Percentiles rank a stretch among this genome's conserved stretches.
phyloP scores from a whole-genome alignment of 2,797 vertebrate species.

The Rhinella marina region DNA sequence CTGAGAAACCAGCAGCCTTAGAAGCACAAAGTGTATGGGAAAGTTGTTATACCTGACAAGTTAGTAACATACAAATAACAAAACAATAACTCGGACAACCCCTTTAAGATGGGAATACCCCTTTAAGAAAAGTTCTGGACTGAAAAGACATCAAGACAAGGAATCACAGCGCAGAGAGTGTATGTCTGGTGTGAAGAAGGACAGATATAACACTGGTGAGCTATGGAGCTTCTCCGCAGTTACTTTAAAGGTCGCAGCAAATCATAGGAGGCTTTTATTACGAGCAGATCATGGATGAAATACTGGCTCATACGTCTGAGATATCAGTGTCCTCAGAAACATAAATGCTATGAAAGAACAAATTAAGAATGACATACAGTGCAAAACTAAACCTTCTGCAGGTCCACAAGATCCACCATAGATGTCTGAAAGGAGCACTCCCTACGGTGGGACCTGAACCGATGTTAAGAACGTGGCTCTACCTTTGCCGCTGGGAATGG shows the following conservation, averaged over 20 bases:
- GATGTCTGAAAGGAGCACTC: no score
- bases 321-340: background rate
- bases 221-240: background rate
- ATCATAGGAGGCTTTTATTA: constrained; percentile 12
- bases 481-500: no score
- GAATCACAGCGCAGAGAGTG: constrained; percentile 1
- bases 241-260: constrained; percentile 33
- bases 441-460: no score
- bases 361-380: background rate
- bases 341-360: background rate
- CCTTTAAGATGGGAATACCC: no score
- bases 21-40: no score
- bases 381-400: background rate
- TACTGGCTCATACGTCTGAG: background rate
- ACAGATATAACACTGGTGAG: background rate
- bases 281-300: constrained; percentile 4
- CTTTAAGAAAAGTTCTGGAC: constrained; percentile 23
- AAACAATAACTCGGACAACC: no score
- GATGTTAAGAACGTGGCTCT: no score
- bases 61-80: no score
- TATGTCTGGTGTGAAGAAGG: background rate
- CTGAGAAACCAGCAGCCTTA: no score
- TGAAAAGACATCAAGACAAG: constrained; percentile 28
- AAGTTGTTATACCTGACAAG: no score
- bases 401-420: no score